phyloP scores from a whole-genome alignment of 2,797 vertebrate species.

The Streptopelia turtur region DNA sequence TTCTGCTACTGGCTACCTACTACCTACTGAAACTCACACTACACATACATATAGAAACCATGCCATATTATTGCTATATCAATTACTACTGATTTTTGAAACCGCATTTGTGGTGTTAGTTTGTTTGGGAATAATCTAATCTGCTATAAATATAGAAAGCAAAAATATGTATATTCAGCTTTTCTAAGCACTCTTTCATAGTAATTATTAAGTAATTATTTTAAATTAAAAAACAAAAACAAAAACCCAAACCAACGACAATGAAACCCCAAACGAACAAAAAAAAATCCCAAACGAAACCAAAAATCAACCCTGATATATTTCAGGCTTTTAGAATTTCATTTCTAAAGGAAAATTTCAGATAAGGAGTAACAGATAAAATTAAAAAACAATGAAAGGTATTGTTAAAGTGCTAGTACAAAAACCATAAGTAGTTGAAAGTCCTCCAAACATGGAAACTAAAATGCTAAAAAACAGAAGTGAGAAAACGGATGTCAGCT shows the following conservation, averaged over 20 bases:
- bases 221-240: neutral
- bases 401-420: neutral
- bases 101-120: slow-evolving; percentile 2
- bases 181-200: neutral
- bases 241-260: no score
- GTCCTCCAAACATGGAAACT: neutral
- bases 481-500: neutral
- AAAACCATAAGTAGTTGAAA: neutral
- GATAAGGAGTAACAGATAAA: neutral
- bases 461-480: neutral
- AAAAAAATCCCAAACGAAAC: no score
- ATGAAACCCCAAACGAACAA: no score
- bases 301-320: neutral
- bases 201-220: slow-evolving; percentile 1
- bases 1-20: slow-evolving; percentile 49
- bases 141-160: slow-evolving; percentile 10
- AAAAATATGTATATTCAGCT: neutral
- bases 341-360: neutral
- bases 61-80: slow-evolving; percentile 1
- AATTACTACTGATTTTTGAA: slow-evolving; percentile 19
- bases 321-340: neutral
- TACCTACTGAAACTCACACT: neutral
- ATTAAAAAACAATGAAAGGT: neutral
- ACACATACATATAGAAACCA: neutral
- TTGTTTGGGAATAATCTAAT: slow-evolving; percentile 25